Base-by-base conservation (phyloP, 1,140 invertebrate genomes). In the Chelonus insularis region DNA sequence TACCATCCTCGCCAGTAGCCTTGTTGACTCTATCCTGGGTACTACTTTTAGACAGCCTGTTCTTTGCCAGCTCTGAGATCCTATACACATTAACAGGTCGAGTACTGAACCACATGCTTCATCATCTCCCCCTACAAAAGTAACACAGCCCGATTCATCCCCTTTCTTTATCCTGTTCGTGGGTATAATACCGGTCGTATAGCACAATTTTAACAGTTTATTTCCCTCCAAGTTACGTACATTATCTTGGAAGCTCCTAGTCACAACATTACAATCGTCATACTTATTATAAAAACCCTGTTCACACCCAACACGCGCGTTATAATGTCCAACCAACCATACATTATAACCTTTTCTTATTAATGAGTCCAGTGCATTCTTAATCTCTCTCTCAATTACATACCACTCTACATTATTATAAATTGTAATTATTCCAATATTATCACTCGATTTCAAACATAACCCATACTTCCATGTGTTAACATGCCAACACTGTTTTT, bases 111-210 rank as follows among this genome's bases (percentile, higher is more conserved):
- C 52, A 5, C 16, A 56, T 20, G 3, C 16, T 57, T 57, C 37
- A 0, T 36, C 50, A 4, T n/a, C n/a, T 3, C 23, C 59, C 1
- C 47, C 63, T 36, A 63, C 20, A 29, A 36, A 64, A 4, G 66
- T 65, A 21, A 63, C 2, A 11, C 36, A 57, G 2, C 63, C 66
- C 6, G 51, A 23, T 23, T 51, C 14, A 16, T 68, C 66, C 2
- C 63, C 66, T 41, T 39, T 48, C 8, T 16, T 18, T 12, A 23
- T 54, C 12, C 66, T 61, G 18, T 68, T 68, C 43, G 55, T 8
- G n/a, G 59, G 23, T 8, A 2, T 34, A 1, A 55, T 1, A 0
- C 34, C 60, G 8, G 20, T n/a, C 12, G 57, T 41, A 6, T 68
- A 55, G 14, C 55, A 63, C 5, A 60, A 57, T 6, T 59, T 34